Evolutionary conservation across 2,888 invertebrate species (phyloP).

Genomic region (Noctua janthe): DNA sequence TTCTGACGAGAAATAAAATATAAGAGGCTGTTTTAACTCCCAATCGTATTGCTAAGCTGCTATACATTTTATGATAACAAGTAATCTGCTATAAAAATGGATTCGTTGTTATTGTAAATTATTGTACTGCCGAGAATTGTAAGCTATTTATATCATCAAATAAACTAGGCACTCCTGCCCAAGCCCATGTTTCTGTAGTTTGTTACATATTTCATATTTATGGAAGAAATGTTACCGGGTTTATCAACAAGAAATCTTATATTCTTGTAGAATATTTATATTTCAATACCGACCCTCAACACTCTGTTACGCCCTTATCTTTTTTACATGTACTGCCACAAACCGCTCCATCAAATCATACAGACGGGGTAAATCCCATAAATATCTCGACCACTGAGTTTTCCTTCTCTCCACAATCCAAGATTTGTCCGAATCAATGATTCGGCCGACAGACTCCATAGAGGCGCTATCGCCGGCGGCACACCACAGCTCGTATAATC

Average conservation of each 20-base stretch:
- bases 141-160: background rate
- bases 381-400: conserved; percentile 55
- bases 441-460: conserved; percentile 53
- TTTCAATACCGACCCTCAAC: conserved; percentile 15
- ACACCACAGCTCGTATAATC: conserved; percentile 68
- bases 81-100: conserved; percentile 20
- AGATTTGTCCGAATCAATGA: conserved; percentile 71
- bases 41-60: conserved; percentile 36
- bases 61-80: conserved; percentile 23
- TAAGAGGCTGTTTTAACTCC: conserved; percentile 25
- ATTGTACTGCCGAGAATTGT: conserved; percentile 10
- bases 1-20: conserved; percentile 50
- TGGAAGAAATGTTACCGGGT: conserved; percentile 10
- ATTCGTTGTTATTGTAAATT: conserved; percentile 19
- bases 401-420: conserved; percentile 57
- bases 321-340: conserved; percentile 39
- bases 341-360: conserved; percentile 57
- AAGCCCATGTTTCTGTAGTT: conserved; percentile 3
- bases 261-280: conserved; percentile 38
- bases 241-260: conserved; percentile 22
- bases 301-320: conserved; percentile 12
- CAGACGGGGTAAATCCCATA: conserved; percentile 41
- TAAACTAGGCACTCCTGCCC: background rate
- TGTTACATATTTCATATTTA: conserved; percentile 3
- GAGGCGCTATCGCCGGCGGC: conserved; percentile 55